These are phyloP conservation scores for Cyanocitta stelleri DNA, from an alignment of 2,113 vertebrate species.

Conservation along the genomic window DNA sequence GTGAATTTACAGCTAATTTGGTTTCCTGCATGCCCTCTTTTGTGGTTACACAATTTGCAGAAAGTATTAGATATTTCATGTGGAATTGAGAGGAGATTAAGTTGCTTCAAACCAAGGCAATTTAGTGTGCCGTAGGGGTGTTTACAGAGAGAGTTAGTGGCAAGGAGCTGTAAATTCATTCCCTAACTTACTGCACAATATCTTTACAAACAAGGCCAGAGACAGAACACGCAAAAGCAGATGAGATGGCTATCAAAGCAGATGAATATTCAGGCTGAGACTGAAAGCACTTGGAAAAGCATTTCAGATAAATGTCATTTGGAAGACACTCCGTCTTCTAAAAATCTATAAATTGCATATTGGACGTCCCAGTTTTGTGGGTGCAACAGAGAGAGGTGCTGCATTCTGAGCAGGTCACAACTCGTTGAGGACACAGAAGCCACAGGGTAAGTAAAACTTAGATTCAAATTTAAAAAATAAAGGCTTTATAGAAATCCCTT, in stretches of 20 bases:
- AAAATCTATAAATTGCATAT: neutral
- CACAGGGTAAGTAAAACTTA: neutral
- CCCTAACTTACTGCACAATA: neutral
- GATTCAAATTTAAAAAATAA: neutral
- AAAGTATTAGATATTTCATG: neutral
- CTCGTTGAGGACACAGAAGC: neutral
- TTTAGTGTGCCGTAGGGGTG: neutral
- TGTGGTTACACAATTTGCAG: neutral
- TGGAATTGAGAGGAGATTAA: neutral
- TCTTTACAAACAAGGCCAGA: neutral
- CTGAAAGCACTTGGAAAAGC: neutral
- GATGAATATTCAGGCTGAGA: neutral
- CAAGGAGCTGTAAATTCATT: neutral
- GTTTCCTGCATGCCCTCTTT: neutral
- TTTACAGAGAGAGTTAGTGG: neutral
- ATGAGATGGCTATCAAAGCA: neutral
- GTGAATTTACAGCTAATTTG: neutral
- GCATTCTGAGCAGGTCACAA: neutral
- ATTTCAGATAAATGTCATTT: neutral
- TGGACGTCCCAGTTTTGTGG: fast-evolving
- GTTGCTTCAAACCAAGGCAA: neutral
- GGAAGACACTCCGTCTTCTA: neutral
- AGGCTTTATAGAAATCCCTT: neutral
- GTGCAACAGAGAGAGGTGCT: neutral
- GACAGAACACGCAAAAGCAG: neutral